These are phyloP conservation scores for Ptychobarbus kaznakovi DNA, from an alignment of 2,797 vertebrate species.

Conservation along the genomic window DNA sequence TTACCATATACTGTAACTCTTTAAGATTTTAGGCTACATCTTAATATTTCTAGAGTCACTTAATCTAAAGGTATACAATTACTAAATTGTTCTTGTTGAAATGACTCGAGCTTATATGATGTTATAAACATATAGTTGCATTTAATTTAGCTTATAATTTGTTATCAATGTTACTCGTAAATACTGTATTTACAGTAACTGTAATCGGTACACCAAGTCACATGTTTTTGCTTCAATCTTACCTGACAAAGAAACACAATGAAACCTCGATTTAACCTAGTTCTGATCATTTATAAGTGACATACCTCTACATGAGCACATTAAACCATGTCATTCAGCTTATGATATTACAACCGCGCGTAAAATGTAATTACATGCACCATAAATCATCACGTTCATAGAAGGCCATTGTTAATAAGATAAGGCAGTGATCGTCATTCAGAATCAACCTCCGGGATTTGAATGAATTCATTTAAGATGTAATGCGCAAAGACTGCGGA, in stretches of 20 bases:
- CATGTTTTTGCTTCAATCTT: not conserved
- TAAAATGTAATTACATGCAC: not conserved
- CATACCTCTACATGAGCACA: not conserved
- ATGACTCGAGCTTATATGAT: not conserved
- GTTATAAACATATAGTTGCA: not conserved
- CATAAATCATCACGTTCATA: not conserved
- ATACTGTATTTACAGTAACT: no score
- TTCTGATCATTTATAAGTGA: not conserved
- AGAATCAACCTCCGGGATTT: not conserved
- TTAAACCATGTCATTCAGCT: not conserved
- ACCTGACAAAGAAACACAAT: not conserved
- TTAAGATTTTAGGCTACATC: not conserved
- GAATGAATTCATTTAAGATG: not conserved
- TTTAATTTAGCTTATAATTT: not conserved
- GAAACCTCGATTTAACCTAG: not conserved
- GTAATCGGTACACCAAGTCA: not conserved
- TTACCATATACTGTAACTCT: not conserved
- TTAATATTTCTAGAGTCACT: not conserved
- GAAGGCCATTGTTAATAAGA: not conserved
- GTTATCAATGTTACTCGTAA: not conserved
- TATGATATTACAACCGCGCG: not conserved
- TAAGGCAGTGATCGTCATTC: not conserved
- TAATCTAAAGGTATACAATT: not conserved
- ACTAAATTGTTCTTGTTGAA: not conserved
- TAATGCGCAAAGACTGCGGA: slow-evolving; percentile 1